Percentiles rank a stretch among this genome's conserved stretches.
Conservation (phyloP, 2,113 vertebrate species). For the Trachemys scripta region DNA sequence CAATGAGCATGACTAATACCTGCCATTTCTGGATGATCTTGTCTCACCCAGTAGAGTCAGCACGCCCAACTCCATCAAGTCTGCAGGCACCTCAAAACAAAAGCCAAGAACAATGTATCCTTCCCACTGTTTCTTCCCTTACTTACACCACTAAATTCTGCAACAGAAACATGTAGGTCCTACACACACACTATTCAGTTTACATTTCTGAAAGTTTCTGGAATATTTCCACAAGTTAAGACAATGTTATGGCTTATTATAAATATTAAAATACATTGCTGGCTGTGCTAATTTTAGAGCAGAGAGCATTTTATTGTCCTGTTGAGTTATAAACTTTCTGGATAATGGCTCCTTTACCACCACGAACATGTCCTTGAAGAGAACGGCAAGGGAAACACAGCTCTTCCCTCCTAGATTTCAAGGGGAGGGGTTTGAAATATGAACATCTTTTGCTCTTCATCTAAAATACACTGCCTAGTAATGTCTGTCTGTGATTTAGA, state of each 20-base stretch:
- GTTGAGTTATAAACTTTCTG: conserved; percentile 49
- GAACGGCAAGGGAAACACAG: conserved; percentile 63
- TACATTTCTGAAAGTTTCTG: not conserved
- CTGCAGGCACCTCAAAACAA: not conserved
- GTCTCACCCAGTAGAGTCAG: not conserved
- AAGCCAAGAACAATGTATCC: not conserved
- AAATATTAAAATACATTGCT: conserved; percentile 1
- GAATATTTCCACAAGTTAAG: conserved; percentile 17
- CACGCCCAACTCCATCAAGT: not conserved
- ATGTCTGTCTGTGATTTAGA: conserved; percentile 71
- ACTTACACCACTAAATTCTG: no score
- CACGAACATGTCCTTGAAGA: conserved; percentile 49
- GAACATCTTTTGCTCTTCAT: conserved; percentile 69
- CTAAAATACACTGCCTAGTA: conserved; percentile 69
- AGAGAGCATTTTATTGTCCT: conserved; percentile 38
- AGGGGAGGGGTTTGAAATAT: conserved; percentile 50
- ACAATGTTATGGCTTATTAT: not conserved
- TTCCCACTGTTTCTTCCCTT: not conserved
- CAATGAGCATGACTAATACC: not conserved
- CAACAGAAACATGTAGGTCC: no score
- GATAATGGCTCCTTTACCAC: conserved; percentile 15
- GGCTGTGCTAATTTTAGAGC: not conserved
- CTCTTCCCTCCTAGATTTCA: conserved; percentile 24
- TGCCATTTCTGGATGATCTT: not conserved
- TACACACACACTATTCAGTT: not conserved